Evolutionary conservation across 2,888 invertebrate genomes (phyloP).

Genomic region (Flabesymbios commensalis): DNA sequence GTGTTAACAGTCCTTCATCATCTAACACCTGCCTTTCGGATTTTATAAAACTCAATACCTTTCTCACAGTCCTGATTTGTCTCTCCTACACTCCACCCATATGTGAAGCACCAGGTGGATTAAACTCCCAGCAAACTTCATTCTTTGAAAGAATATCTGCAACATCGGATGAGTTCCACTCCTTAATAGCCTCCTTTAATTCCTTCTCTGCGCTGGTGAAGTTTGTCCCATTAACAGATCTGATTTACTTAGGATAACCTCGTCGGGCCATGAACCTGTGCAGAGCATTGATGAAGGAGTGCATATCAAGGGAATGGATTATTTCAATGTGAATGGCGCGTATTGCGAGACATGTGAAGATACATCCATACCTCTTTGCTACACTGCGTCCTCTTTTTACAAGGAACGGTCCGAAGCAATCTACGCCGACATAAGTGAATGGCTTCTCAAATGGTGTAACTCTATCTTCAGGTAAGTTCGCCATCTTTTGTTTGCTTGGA

Average conservation of each 20-base stretch:
- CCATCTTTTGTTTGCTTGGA: conserved; percentile 46
- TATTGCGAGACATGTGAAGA: conserved; percentile 50
- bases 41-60: background rate
- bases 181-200: conserved; percentile 8
- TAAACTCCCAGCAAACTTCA: background rate
- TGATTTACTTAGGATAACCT: conserved; percentile 21
- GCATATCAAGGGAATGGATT: conserved; percentile 28
- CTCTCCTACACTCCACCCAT: conserved; percentile 6
- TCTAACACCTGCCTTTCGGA: background rate
- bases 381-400: conserved; percentile 40
- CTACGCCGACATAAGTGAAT: conserved; percentile 49
- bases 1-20: background rate
- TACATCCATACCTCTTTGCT: conserved; percentile 43
- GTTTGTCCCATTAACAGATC: conserved; percentile 31
- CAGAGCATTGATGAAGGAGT: conserved; percentile 34
- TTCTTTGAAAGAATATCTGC: background rate
- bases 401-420: conserved; percentile 50
- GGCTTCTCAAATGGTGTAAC: conserved; percentile 25
- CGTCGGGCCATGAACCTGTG: conserved; percentile 29
- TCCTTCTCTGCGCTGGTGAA: conserved; percentile 28
- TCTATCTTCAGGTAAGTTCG: conserved; percentile 48
- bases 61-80: background rate
- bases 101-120: background rate
- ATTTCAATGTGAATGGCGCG: conserved; percentile 48
- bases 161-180: background rate